Base-by-base conservation (phyloP, 2,888 invertebrate genomes). In the Drosophila eohydei region DNA sequence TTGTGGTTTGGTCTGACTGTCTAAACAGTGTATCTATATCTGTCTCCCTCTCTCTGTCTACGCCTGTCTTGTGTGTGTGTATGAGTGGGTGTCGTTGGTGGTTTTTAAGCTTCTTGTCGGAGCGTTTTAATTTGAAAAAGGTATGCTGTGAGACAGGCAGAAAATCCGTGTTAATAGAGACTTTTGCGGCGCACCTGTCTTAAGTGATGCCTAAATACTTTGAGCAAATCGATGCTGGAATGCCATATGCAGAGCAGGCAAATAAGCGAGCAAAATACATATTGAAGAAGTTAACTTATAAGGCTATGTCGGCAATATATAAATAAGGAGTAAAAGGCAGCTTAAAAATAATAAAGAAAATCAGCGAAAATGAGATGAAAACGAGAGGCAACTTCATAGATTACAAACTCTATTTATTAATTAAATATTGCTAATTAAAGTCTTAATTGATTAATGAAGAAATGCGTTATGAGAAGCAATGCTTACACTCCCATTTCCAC, bases 1-100 rank as follows among this genome's bases (percentile, higher is more conserved):
- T 85, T 79, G 77, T 56, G 76, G 74, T 73, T 71, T 50, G 58
- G 32, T 51, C 43, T 48, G 61, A 40, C 63, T 56, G 68, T 34
- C 65, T 64, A 44, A 55, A 14, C 50, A 40, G 50, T 43, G 56
- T 11, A 34, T 51, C 59, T 60, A 40, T 60, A 43, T 32, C 30
- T 57, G 16, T 26, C n/a, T 61, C 32, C 41, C 30, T 41, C 14
- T 26, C 21, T 34, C 2, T 28, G 9, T 51, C 36, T 54, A 28
- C 57, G 54, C 34, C 14, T 26, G 40, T 59, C 32, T 59, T 59
- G 44, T 48, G 58, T 52, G 46, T 43, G n/a, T 60, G 46, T 62
- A 30, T 40, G 56, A 43, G 32, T 36, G 21, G 14, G n/a, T 21
- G 34, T 5, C 40, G 67, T n/a, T 21, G 60, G 56, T 12, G 52